Evolutionary conservation across 37 sponge, comb jelly and placozoan genomes (phyloP).

Genomic region (Crambe crambe): DNA sequence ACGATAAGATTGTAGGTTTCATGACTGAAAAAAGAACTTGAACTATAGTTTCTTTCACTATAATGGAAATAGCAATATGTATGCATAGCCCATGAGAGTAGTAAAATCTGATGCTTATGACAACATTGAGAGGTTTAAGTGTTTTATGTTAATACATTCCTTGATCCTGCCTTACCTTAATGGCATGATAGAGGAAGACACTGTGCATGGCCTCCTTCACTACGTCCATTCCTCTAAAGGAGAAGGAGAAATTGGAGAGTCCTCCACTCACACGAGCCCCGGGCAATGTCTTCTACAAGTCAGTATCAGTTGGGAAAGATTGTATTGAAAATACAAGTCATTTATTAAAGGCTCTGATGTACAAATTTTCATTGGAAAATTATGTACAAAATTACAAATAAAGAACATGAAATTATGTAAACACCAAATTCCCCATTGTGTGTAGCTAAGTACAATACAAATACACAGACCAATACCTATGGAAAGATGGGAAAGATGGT

Average conservation of each 20-base stretch:
- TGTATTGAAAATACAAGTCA: neutral
- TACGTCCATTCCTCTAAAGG: slow-evolving; percentile 89
- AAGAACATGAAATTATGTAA: too few species aligned
- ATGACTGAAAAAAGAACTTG: neutral
- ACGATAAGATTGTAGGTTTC: neutral
- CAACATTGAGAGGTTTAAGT: neutral
- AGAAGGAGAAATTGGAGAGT: slow-evolving; percentile 94
- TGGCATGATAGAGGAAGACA: slow-evolving; percentile 98
- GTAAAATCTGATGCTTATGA: neutral
- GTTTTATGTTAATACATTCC: neutral
- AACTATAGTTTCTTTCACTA: too few species aligned
- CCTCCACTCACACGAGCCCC: slow-evolving; percentile 93
- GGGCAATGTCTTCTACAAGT: slow-evolving; percentile 14
- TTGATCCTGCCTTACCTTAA: slow-evolving; percentile 60
- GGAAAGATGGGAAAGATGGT: too few species aligned
- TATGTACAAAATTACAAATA: too few species aligned
- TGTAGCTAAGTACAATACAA: too few species aligned
- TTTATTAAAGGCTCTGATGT: too few species aligned
- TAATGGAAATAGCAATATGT: too few species aligned
- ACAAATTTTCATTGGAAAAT: too few species aligned
- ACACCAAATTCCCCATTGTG: too few species aligned
- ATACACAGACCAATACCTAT: too few species aligned
- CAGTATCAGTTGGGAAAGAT: neutral
- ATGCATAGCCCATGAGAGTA: neutral
- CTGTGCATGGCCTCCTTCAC: slow-evolving; percentile 95